These are phyloP conservation scores for Calycopis cecrops DNA, from an alignment of 1,140 invertebrate genomes.

Conservation along the genomic window DNA sequence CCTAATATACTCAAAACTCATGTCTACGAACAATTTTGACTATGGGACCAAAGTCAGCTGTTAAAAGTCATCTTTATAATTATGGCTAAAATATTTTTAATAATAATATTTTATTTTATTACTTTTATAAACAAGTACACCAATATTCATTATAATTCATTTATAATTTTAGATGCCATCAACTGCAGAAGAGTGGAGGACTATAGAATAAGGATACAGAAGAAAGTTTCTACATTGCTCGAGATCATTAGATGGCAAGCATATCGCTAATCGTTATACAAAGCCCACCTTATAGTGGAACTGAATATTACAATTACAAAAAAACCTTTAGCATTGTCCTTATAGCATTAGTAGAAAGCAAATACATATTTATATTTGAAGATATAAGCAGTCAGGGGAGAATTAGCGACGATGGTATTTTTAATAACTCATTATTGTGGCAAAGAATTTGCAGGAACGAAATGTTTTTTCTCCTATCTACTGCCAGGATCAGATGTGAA, in stretches of 20 bases:
- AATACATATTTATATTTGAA: constrained; percentile 67
- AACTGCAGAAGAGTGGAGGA: constrained; percentile 32
- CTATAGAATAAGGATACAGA: too few species aligned
- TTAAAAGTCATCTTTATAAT: too few species aligned
- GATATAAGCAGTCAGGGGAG: constrained; percentile 63
- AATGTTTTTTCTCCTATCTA: constrained; percentile 29
- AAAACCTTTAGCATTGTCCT: constrained; percentile 70
- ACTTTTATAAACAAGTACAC: too few species aligned
- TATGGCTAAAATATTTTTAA: too few species aligned
- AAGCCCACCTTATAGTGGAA: constrained; percentile 51
- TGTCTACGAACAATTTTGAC: too few species aligned
- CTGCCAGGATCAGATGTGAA: constrained; percentile 31
- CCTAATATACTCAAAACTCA: too few species aligned
- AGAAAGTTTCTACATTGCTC: constrained; percentile 52
- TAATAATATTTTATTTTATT: too few species aligned
- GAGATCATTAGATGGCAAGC: constrained; percentile 72
- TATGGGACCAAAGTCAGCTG: too few species aligned
- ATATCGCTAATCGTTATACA: constrained; percentile 64
- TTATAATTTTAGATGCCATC: too few species aligned
- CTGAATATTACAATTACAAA: constrained; percentile 74
- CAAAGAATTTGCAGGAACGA: constrained; percentile 24
- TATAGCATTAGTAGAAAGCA: constrained; percentile 67
- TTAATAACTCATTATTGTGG: constrained; percentile 35
- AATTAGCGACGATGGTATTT: constrained; percentile 53
- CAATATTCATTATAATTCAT: too few species aligned